Conservation (phyloP, 2,888 invertebrate species). For the Heliconius aoede region DNA sequence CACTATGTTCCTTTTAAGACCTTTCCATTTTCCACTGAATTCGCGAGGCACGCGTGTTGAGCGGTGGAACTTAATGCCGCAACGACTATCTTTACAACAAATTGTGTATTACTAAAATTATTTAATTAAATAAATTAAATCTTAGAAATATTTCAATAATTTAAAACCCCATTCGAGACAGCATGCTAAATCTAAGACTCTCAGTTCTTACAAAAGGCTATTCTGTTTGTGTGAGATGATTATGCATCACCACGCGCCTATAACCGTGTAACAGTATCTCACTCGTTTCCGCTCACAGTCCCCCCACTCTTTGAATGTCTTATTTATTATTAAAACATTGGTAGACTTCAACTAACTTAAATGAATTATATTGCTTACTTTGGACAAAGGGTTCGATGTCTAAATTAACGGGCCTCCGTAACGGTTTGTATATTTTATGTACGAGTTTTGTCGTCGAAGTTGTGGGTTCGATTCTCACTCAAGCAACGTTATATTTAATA, state of each 20-base stretch:
- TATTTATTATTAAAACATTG: conserved; percentile 66
- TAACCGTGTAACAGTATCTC: conserved; percentile 78
- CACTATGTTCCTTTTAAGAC: no score
- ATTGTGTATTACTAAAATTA: conserved; percentile 20
- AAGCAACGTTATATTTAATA: no score
- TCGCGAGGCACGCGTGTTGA: background rate
- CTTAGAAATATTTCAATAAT: conserved; percentile 28
- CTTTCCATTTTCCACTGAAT: conserved; percentile 30
- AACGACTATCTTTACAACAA: background rate
- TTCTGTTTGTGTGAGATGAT: conserved; percentile 78
- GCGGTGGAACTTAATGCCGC: no score
- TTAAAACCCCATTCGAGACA: conserved; percentile 62
- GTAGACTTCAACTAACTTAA: conserved; percentile 61
- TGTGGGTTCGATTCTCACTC: no score
- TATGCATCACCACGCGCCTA: conserved; percentile 79
- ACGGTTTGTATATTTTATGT: background rate
- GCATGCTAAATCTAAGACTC: conserved; percentile 60
- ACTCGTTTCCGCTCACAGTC: conserved; percentile 75
- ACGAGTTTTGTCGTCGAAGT: background rate
- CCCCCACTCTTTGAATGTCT: conserved; percentile 54
- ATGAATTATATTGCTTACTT: conserved; percentile 53
- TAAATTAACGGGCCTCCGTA: conserved; percentile 47
- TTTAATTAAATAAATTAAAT: conserved; percentile 31
- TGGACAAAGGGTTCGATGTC: conserved; percentile 44
- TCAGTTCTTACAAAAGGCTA: conserved; percentile 62